phyloP scores from a whole-genome alignment of 1,140 invertebrate species.

The Zaprionus camerounensis region DNA sequence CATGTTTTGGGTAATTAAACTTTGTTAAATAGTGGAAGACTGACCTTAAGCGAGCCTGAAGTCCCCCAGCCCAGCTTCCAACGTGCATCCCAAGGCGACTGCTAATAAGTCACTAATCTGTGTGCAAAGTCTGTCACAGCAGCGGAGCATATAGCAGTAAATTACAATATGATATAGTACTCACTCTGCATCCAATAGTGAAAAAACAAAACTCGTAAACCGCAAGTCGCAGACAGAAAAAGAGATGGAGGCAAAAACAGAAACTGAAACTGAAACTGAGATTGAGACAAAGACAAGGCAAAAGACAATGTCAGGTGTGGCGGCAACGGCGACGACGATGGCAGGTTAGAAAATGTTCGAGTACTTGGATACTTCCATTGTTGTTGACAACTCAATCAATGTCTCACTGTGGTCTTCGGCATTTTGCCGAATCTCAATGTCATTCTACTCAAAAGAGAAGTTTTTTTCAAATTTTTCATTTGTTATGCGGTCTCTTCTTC shows the following conservation, averaged over 20 bases:
- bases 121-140: slow-evolving; percentile 57
- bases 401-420: slow-evolving; percentile 48
- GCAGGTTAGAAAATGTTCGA: slow-evolving; percentile 26
- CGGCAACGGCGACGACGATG: background rate
- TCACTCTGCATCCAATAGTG: slow-evolving; percentile 49
- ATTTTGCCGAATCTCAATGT: slow-evolving; percentile 61
- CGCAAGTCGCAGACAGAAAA: slow-evolving; percentile 21
- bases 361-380: slow-evolving; percentile 36
- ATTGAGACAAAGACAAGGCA: slow-evolving; percentile 22
- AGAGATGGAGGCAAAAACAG: slow-evolving; percentile 6
- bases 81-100: slow-evolving; percentile 51
- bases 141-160: slow-evolving; percentile 24
- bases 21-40: slow-evolving; percentile 1
- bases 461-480: slow-evolving; percentile 37
- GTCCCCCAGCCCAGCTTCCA: slow-evolving; percentile 47
- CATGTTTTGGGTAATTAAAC: slow-evolving; percentile 9
- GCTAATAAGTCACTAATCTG: slow-evolving; percentile 70
- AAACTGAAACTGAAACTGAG: background rate
- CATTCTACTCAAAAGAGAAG: slow-evolving; percentile 60
- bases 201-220: slow-evolving; percentile 50
- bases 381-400: slow-evolving; percentile 69
- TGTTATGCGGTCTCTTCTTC: slow-evolving; percentile 11
- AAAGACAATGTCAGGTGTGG: slow-evolving; percentile 54
- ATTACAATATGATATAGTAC: slow-evolving; percentile 45
- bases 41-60: slow-evolving; percentile 41